These are phyloP conservation scores for Papilio protenor DNA, from an alignment of 2,888 invertebrate species.

Conservation along the genomic window DNA sequence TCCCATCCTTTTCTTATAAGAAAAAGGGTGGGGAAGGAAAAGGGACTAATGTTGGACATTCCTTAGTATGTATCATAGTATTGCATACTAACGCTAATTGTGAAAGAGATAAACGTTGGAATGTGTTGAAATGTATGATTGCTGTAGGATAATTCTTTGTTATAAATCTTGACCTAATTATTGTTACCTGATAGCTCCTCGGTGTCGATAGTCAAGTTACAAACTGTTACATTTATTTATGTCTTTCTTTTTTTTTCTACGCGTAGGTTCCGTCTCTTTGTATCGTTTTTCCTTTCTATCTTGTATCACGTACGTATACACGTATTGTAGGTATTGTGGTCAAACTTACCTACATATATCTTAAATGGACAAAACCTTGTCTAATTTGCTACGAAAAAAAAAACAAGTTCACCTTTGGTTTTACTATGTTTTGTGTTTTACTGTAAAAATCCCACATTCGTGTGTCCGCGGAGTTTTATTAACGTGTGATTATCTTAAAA, in stretches of 20 bases:
- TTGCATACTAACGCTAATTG: neutral
- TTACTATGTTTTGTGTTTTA: conserved; percentile 7
- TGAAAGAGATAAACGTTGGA: neutral
- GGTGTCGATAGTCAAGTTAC: no score
- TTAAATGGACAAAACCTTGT: neutral
- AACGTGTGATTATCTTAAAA: neutral
- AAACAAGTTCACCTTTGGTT: neutral
- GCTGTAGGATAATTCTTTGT: neutral
- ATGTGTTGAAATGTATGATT: neutral
- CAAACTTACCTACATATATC: no score
- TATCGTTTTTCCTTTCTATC: neutral
- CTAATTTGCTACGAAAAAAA: neutral
- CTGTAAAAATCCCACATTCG: conserved; percentile 12
- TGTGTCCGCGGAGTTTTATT: neutral
- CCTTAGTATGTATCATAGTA: no score
- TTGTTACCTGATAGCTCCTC: neutral
- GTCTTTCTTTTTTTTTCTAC: no score
- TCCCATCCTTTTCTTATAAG: no score
- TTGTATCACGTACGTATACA: no score
- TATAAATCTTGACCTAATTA: neutral
- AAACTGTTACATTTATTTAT: no score
- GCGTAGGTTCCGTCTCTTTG: neutral
- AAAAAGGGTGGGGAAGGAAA: no score
- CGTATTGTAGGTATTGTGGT: no score
- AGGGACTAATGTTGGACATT: no score